phyloP scores from a whole-genome alignment of 35 echinoderm and acorn worm species.

The Heliocidaris tuberculata region DNA sequence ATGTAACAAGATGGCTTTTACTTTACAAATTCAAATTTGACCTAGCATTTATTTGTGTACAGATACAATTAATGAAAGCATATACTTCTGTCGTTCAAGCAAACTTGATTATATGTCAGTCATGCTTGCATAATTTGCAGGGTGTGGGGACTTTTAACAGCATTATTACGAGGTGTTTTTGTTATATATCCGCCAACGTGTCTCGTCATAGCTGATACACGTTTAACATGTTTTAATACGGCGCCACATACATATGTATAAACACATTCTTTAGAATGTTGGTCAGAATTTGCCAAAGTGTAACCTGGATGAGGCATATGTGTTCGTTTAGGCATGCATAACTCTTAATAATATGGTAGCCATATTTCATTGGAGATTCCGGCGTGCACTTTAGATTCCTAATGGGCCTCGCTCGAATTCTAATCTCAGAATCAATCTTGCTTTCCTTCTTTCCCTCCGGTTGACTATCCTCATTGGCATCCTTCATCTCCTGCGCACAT shows the following conservation, averaged over 20 bases:
- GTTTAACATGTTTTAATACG: too few species aligned
- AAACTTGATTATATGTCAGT: too few species aligned
- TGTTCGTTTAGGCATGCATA: constrained; percentile 1
- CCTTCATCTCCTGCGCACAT: too few species aligned
- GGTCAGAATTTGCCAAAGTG: neutral
- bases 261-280: neutral
- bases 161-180: neutral
- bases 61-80: too few species aligned
- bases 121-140: neutral
- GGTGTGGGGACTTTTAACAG: neutral
- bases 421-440: neutral
- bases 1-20: too few species aligned
- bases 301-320: neutral
- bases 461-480: too few species aligned
- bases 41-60: too few species aligned
- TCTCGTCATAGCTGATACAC: too few species aligned
- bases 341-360: neutral
- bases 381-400: neutral
- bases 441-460: too few species aligned
- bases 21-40: too few species aligned
- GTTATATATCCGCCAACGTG: neutral
- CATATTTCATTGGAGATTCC: neutral
- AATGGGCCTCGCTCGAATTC: neutral
- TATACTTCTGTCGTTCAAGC: too few species aligned
- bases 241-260: neutral